phyloP scores from a whole-genome alignment of 92 coral and sea anemone species.

The Heteractis magnifica region DNA sequence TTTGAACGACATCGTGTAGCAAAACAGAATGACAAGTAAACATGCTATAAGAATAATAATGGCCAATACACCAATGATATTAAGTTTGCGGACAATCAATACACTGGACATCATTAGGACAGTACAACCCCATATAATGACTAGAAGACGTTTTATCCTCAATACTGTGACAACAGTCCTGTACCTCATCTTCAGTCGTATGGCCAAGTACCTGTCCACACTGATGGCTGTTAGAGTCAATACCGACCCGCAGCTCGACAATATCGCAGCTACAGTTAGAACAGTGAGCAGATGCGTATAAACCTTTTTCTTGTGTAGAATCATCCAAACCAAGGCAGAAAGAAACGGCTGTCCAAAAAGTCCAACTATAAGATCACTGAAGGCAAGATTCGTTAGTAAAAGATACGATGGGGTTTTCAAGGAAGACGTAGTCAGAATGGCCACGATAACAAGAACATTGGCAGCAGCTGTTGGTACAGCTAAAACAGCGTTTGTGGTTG shows the following conservation, averaged over 20 bases:
- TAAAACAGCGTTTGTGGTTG: neutral
- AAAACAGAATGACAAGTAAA: neutral
- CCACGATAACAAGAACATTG: constrained; percentile 14
- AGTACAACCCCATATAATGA: neutral
- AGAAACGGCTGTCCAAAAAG: neutral
- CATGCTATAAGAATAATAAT: neutral
- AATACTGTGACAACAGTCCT: constrained; percentile 6
- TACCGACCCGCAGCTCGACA: neutral
- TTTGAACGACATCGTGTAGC: constrained; percentile 11
- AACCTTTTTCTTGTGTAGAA: neutral
- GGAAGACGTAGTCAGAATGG: constrained; percentile 14
- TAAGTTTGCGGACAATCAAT: neutral
- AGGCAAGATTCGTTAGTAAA: constrained; percentile 5
- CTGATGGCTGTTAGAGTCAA: constrained; percentile 2
- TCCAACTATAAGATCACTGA: neutral
- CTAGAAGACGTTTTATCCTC: neutral
- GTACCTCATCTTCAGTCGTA: constrained; percentile 30
- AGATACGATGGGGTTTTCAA: constrained; percentile 6
- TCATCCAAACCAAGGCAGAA: neutral
- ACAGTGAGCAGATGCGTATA: neutral
- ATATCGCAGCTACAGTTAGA: neutral
- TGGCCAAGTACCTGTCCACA: constrained; percentile 28
- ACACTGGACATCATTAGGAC: neutral
- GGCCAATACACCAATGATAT: neutral
- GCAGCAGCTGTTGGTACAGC: constrained; percentile 21